Evolutionary conservation across 2,113 vertebrate genomes (phyloP).

Genomic region (Equus quagga): DNA sequence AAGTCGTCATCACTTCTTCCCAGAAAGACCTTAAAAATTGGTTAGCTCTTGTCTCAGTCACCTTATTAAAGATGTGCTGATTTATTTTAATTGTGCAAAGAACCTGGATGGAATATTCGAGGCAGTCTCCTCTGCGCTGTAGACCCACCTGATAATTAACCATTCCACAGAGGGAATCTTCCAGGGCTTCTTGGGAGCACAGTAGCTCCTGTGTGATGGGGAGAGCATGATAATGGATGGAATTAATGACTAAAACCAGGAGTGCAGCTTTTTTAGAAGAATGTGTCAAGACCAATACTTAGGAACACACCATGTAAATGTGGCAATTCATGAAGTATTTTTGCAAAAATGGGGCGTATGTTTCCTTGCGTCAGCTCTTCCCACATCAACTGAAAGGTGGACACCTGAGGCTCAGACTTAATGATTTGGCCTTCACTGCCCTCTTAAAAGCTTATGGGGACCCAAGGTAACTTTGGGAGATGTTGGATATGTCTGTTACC

Average conservation of each 20-base stretch:
- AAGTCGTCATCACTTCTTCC: not conserved
- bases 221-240: not conserved
- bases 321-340: not conserved
- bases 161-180: not conserved
- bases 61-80: fast-evolving
- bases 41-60: not conserved
- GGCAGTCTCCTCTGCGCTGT: not conserved
- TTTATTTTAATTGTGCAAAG: constrained; percentile 20
- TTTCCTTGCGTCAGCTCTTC: not conserved
- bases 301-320: not conserved
- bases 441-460: not conserved
- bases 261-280: not conserved
- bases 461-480: not conserved
- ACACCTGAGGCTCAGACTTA: not conserved
- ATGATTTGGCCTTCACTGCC: not conserved
- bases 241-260: not conserved
- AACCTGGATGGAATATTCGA: not conserved
- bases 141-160: not conserved
- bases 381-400: not conserved
- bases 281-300: not conserved
- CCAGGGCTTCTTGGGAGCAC: not conserved
- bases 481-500: not conserved
- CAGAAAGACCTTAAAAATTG: not conserved
- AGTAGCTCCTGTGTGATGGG: not conserved
- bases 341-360: not conserved